Base-by-base conservation (phyloP, 2,113 vertebrate genomes). In the Hylia prasina region DNA sequence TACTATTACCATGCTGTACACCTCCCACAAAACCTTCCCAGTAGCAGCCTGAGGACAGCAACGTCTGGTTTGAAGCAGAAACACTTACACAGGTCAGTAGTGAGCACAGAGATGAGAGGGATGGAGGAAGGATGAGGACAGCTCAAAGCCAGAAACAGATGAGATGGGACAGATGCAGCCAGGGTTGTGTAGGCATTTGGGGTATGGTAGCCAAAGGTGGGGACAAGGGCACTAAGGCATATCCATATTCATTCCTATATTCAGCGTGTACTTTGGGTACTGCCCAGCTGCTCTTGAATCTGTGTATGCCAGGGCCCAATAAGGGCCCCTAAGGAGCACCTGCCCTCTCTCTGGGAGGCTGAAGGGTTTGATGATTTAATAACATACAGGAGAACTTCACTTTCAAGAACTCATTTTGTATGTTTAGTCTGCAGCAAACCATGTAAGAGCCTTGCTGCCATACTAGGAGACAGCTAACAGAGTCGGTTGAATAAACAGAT, bases 51-150 rank as follows among this genome's bases (percentile, higher is more conserved):
- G 58, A 70, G 40, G 31, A 37, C 14, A 37, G 14, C 5, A 15
- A 42, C 40, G 11, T 54, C n/a, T 4, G 9, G 28, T 69, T 60
- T 60, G 58, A 37, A 68, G 6, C 0, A 0, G 33, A 45, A 16
- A 64, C 54, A 42, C 11, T 63, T 42, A 42, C 44, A 17, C 3
- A 23, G 30, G 6, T 28, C 12, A 63, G 27, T 19, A 51, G 10
- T 30, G 60, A 90, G 31, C 31, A 35, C 4, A 27, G 16, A 48
- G 37, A 11, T 77, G 35, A 77, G 15, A 64, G 20, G 9, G 13
- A 7, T 47, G 15, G 50, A 78, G 37, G 10, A 77, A 69, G 35
- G 12, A 14, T 23, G n/a, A 84, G 54, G 17, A 16, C 20, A 63
- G 33, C 15, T 31, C 39, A 65, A 68, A 78, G 25, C 6, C 53